These are phyloP conservation scores for Hyperoplus immaculatus DNA, from an alignment of 2,797 vertebrate genomes.

Conservation along the genomic window DNA sequence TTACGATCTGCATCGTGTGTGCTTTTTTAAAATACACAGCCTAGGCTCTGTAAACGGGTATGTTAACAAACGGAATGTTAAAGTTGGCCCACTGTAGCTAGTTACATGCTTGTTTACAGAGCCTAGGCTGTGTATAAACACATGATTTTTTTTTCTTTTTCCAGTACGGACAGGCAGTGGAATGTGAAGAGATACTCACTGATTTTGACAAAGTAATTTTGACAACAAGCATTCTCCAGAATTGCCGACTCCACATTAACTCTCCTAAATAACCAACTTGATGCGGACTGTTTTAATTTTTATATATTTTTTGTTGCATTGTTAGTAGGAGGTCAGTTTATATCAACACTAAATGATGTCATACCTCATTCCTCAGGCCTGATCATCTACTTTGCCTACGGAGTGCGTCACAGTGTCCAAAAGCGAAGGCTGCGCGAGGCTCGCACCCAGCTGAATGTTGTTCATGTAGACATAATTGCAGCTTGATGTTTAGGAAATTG, in stretches of 20 bases:
- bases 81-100: too few relatives aligned
- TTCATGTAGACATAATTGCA: slow-evolving; percentile 4
- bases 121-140: too few relatives aligned
- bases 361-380: slow-evolving; percentile 73
- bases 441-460: background rate
- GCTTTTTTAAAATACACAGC: too few relatives aligned
- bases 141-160: too few relatives aligned
- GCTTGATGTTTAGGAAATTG: slow-evolving; percentile 14
- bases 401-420: slow-evolving; percentile 83
- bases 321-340: background rate
- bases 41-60: too few relatives aligned
- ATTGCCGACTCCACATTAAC: background rate
- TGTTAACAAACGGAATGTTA: too few relatives aligned
- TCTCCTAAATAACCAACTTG: background rate
- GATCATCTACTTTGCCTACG: slow-evolving; percentile 86
- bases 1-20: too few relatives aligned
- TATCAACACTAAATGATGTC: background rate
- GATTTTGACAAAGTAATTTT: too few relatives aligned
- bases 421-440: slow-evolving; percentile 45
- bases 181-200: too few relatives aligned
- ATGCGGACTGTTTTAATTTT: background rate
- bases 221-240: too few relatives aligned
- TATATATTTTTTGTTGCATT: background rate
- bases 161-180: too few relatives aligned
- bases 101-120: too few relatives aligned